These are phyloP conservation scores for Disparrhopalites patrizii DNA, from an alignment of 2,888 invertebrate genomes.

Conservation along the genomic window DNA sequence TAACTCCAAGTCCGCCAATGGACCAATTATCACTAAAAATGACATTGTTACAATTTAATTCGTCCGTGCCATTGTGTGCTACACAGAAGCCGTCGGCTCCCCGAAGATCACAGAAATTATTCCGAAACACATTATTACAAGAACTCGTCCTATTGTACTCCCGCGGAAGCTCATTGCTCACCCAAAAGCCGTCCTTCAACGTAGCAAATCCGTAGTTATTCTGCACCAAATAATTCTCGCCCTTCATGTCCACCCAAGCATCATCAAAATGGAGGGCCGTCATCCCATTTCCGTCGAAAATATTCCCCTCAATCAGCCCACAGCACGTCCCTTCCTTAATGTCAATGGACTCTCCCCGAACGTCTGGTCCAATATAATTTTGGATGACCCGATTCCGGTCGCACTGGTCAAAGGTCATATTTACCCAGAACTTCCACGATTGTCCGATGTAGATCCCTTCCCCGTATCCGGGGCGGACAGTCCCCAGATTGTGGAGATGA, in stretches of 20 bases:
- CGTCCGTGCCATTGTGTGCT: neutral
- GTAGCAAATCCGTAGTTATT: conserved; percentile 31
- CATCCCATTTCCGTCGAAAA: conserved; percentile 32
- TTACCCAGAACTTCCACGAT: conserved; percentile 34
- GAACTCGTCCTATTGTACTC: conserved; percentile 32
- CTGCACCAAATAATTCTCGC: conserved; percentile 32
- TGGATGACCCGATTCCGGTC: conserved; percentile 32
- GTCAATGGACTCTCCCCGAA: conserved; percentile 37
- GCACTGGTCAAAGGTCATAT: conserved; percentile 26
- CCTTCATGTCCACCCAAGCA: conserved; percentile 40
- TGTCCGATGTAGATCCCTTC: conserved; percentile 41
- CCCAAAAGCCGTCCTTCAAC: conserved; percentile 36
- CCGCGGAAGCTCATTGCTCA: conserved; percentile 34
- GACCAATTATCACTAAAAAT: conserved; percentile 4
- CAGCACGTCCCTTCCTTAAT: conserved; percentile 41
- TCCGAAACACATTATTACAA: conserved; percentile 33
- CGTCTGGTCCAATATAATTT: conserved; percentile 35
- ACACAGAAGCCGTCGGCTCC: neutral
- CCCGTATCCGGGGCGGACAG: conserved; percentile 34
- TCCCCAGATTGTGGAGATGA: conserved; percentile 32
- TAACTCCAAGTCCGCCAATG: neutral
- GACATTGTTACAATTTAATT: neutral
- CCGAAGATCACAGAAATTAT: conserved; percentile 24
- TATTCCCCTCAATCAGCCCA: conserved; percentile 34
- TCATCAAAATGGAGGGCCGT: conserved; percentile 34